Conservation (phyloP, 2,888 invertebrate species). For the Synergus gifuensis region DNA sequence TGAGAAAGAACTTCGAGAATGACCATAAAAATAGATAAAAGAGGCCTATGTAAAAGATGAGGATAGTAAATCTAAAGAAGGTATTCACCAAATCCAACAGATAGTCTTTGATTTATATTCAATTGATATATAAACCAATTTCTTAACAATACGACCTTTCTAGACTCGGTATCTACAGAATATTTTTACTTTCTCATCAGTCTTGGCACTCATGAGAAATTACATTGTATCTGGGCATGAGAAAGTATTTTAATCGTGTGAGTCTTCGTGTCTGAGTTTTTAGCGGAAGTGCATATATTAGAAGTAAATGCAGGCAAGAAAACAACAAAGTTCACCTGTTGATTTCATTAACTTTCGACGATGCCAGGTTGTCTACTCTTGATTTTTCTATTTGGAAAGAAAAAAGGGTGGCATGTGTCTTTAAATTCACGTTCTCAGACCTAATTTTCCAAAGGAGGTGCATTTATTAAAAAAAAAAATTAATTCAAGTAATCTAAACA, state of each 20-base stretch:
- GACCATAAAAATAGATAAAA: neutral
- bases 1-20: neutral
- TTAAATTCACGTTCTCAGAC: neutral
- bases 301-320: constrained; percentile 31
- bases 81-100: neutral
- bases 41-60: neutral
- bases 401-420: neutral
- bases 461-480: neutral
- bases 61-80: neutral
- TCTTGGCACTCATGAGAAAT: constrained; percentile 7
- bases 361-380: constrained; percentile 5
- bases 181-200: constrained; percentile 33
- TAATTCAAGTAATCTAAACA: neutral
- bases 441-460: neutral
- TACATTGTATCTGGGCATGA: constrained; percentile 31
- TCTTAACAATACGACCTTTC: neutral
- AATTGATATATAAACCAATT: neutral
- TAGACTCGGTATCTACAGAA: neutral
- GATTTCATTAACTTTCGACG: constrained; percentile 33
- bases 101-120: neutral
- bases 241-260: constrained; percentile 40
- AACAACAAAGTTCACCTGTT: constrained; percentile 11
- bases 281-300: constrained; percentile 34
- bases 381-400: neutral
- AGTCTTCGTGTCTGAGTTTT: constrained; percentile 34